Conservation (phyloP, 2,888 invertebrate genomes). For the Myopa tessellatipennis region DNA sequence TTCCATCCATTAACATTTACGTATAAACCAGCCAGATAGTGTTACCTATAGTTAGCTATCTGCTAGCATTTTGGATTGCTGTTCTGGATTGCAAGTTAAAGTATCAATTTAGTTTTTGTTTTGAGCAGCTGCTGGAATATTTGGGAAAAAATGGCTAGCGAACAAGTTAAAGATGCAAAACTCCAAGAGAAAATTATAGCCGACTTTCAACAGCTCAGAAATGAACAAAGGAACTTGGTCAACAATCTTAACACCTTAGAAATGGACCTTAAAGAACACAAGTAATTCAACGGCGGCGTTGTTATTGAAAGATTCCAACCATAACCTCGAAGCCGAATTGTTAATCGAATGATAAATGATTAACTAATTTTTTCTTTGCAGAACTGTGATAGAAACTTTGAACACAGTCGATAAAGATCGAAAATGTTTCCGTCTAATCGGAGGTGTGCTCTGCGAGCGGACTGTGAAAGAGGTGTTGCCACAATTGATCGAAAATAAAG, state of each 20-base stretch:
- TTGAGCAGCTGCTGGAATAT: constrained; percentile 25
- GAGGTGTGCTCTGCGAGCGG: constrained; percentile 92
- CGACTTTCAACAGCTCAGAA: constrained; percentile 87
- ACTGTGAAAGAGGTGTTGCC: constrained; percentile 93
- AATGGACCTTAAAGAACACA: constrained; percentile 95
- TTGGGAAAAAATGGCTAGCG: constrained; percentile 61
- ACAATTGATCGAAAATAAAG: constrained; percentile 81
- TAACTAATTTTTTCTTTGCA: constrained; percentile 65
- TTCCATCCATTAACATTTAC: no score
- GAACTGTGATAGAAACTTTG: constrained; percentile 94
- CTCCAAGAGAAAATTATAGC: constrained; percentile 83
- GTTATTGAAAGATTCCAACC: constrained; percentile 54
- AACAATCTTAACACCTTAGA: constrained; percentile 92
- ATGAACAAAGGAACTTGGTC: constrained; percentile 87
- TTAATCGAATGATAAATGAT: not conserved
- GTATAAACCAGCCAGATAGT: no score
- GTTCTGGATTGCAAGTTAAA: no score
- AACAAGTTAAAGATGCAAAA: constrained; percentile 61
- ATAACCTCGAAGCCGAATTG: constrained; percentile 52
- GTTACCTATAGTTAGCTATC: no score
- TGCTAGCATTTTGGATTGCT: no score
- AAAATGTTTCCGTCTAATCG: constrained; percentile 93
- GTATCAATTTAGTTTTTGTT: no score
- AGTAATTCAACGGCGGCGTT: constrained; percentile 71
- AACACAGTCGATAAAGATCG: constrained; percentile 84